Conservation (phyloP, 2,797 vertebrate genomes). For the Melanotaenia maccullochi region DNA sequence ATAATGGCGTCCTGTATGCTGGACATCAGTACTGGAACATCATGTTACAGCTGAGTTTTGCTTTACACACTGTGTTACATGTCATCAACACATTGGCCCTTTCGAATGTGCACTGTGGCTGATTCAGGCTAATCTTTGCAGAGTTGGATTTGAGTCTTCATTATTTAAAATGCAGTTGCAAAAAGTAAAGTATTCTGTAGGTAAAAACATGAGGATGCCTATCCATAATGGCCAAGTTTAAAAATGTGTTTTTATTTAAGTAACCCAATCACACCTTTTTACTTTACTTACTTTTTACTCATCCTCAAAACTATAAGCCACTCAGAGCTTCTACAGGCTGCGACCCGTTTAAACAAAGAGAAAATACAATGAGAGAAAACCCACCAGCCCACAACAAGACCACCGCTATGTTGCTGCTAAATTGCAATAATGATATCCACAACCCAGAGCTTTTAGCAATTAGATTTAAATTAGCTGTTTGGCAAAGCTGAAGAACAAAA, state of each 20-base stretch:
- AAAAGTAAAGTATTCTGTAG: not conserved
- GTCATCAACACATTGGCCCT: no score
- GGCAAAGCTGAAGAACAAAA: constrained; percentile 18
- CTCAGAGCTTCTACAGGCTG: constrained; percentile 25
- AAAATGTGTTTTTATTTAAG: constrained; percentile 24
- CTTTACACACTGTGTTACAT: no score
- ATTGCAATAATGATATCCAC: constrained; percentile 10
- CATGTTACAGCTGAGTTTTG: no score
- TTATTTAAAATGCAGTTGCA: not conserved
- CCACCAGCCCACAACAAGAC: constrained; percentile 53
- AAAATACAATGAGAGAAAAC: constrained; percentile 33
- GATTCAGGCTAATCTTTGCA: not conserved
- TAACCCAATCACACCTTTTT: constrained; percentile 21
- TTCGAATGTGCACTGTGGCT: not conserved
- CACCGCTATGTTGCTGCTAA: constrained; percentile 34
- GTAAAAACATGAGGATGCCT: not conserved
- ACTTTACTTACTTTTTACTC: no score
- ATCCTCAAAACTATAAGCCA: constrained; percentile 51
- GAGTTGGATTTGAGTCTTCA: not conserved
- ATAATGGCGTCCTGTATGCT: no score
- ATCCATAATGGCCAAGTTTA: constrained; percentile 4
- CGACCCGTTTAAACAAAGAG: constrained; percentile 17
- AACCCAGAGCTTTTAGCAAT: not conserved
- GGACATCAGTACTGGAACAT: no score
- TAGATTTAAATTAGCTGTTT: constrained; percentile 27